phyloP scores from a whole-genome alignment of 2,888 invertebrate species.

The Icerya purchasi region DNA sequence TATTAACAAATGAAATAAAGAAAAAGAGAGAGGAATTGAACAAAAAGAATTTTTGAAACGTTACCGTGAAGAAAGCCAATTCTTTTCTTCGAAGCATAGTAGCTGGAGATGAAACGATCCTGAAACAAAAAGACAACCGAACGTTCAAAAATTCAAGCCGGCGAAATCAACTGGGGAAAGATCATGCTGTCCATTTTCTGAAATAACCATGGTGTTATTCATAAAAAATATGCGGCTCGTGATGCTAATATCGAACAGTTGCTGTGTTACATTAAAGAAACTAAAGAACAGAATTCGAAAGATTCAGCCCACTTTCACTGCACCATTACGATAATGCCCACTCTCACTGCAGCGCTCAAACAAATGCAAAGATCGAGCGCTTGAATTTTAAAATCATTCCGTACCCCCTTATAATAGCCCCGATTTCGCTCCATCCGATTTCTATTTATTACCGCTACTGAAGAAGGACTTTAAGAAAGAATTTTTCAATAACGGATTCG shows the following conservation, averaged over 20 bases:
- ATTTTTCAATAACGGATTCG: too few relatives aligned
- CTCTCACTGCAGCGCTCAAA: slow-evolving; percentile 12
- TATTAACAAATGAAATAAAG: slow-evolving; percentile 7
- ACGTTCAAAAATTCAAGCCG: slow-evolving; percentile 6
- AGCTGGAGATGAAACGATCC: slow-evolving; percentile 11
- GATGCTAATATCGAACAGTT: slow-evolving; percentile 1
- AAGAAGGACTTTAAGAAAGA: not conserved
- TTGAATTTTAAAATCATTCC: not conserved
- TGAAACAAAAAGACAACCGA: slow-evolving; percentile 7
- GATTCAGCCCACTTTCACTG: slow-evolving; percentile 16
- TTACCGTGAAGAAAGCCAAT: slow-evolving; percentile 2
- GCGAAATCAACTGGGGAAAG: slow-evolving; percentile 4
- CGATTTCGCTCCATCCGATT: too few relatives aligned
- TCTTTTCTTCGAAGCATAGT: slow-evolving; percentile 6
- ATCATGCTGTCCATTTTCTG: slow-evolving; percentile 13
- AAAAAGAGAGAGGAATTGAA: not conserved
- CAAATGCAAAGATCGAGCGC: slow-evolving; percentile 5
- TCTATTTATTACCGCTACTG: not conserved
- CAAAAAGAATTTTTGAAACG: slow-evolving; percentile 1
- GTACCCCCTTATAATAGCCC: not conserved
- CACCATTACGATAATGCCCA: slow-evolving; percentile 18
- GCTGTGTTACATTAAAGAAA: slow-evolving; percentile 10
- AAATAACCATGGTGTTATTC: slow-evolving; percentile 8
- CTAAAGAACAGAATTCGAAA: slow-evolving; percentile 13
- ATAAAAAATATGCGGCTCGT: too few relatives aligned